Conservation (phyloP, 2,113 vertebrate species). For the Oreochromis niloticus region DNA sequence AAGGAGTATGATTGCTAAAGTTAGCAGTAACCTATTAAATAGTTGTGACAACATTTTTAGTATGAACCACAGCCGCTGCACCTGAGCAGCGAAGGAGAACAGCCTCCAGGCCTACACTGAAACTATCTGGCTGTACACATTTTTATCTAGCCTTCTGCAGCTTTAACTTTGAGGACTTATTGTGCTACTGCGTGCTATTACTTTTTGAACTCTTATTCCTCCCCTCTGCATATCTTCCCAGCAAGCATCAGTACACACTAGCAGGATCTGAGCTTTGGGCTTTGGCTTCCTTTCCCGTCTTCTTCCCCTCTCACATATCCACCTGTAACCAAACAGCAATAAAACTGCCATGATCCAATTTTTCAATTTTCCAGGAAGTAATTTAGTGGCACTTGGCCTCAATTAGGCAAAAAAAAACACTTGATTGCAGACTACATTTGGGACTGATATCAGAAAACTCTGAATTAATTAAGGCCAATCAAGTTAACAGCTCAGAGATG, state of each 20-base stretch:
- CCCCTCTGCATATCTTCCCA: background rate
- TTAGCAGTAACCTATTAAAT: background rate
- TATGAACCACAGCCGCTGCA: background rate
- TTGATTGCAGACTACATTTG: background rate
- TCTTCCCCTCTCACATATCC: background rate
- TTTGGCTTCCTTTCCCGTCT: background rate
- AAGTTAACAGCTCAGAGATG: background rate
- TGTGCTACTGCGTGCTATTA: background rate
- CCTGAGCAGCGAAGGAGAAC: background rate
- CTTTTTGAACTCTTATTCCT: background rate
- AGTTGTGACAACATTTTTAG: background rate
- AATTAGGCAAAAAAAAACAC: background rate
- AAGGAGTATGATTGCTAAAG: background rate
- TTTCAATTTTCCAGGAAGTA: background rate
- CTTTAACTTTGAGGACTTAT: background rate
- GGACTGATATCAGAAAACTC: conserved; percentile 11
- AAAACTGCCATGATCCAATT: conserved; percentile 14
- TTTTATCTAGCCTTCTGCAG: background rate
- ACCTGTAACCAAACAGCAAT: conserved; percentile 39
- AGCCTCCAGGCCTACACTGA: background rate
- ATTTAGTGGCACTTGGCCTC: conserved; percentile 27
- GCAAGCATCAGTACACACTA: background rate
- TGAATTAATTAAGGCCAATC: conserved; percentile 9
- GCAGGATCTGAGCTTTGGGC: background rate
- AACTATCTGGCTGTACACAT: background rate